A percentile compares a stretch with the other conserved stretches of the same genome.
Evolutionary conservation across 1,140 invertebrate species (phyloP).

Genomic region (Zeugodacus cucurbitae): DNA sequence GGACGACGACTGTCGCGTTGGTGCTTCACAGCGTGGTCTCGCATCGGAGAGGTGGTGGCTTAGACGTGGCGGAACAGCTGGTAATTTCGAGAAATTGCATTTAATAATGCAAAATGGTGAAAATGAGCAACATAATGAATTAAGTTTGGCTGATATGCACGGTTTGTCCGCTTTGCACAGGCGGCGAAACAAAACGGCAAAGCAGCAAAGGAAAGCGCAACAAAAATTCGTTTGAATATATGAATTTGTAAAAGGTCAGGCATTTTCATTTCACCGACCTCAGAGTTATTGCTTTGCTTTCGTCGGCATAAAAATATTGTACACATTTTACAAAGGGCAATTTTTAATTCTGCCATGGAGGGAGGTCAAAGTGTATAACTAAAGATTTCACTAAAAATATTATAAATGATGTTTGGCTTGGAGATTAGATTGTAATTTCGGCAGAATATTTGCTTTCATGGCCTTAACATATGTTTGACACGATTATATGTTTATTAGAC

Average conservation of each 20-base stretch:
- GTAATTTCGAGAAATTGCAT: conserved; percentile 1
- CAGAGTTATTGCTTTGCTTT: too few relatives aligned
- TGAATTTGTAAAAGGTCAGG: background rate
- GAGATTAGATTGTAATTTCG: too few relatives aligned
- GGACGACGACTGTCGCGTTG: background rate
- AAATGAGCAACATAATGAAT: background rate
- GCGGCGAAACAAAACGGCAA: background rate
- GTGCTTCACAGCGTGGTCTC: background rate
- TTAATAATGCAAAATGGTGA: conserved; percentile 30
- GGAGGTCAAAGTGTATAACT: too few relatives aligned
- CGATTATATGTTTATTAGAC: too few relatives aligned
- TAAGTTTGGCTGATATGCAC: background rate
- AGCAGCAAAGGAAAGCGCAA: background rate
- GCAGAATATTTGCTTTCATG: too few relatives aligned
- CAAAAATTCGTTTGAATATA: background rate
- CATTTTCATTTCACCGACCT: background rate
- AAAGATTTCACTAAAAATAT: too few relatives aligned
- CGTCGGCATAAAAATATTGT: too few relatives aligned
- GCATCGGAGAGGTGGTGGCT: background rate
- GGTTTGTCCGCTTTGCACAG: background rate
- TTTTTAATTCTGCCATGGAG: too few relatives aligned
- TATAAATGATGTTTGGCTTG: too few relatives aligned
- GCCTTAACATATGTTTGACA: too few relatives aligned
- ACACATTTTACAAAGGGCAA: too few relatives aligned
- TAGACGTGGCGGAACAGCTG: background rate